Base-by-base conservation (phyloP, 2,888 invertebrate genomes). In the Macrophya annulata region DNA sequence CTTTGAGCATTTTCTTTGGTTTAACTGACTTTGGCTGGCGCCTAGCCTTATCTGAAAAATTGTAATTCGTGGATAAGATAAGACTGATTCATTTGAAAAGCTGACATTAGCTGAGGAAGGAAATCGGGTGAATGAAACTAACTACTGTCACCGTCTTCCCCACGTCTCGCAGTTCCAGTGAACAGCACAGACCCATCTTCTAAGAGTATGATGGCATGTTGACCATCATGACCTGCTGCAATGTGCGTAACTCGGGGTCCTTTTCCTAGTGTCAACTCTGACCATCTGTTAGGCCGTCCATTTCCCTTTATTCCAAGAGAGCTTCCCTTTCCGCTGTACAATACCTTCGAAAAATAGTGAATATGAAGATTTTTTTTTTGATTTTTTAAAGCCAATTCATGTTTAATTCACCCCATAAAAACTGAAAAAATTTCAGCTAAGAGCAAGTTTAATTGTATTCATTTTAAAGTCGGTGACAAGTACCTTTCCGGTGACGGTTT, bases 131-230 rank as follows among this genome's bases (percentile, higher is more conserved):
- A 65, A 68, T 48, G 81, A 43, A 71, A 90, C 93, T 92, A 89
- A 95, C 95, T 96, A 87, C 96, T 96, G 91, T 99, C 99, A 0
- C 98, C 99, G 93, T 99, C 99, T 94, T 99, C 99, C 43, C 99
- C 99, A 4, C 99, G 95, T 0, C 97, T 95, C 0, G 99, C 97
- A 9, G 98, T 97, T 10, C 99, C 96, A 74, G 95, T 95, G 94
- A 98, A 98, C 92, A 97, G 96, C 0, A 98, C 98, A 0, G 97
- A 96, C 0, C 99, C 99, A 92, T 98, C 98, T 90, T 99, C 98
- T 62, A 98, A 96, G n/a, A 99, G 95, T 48, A 99, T 93, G 83
- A 99, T 94, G 0, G 98, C 98, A 93, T 99, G 98, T 81, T 97
- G 96, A 0, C 99, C 98, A 92, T 99, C 99, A 91, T 99, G 99